Percentiles rank a stretch among this genome's conserved stretches.
Conservation (phyloP, 2,113 vertebrate species). For the Thunnus maccoyii region DNA sequence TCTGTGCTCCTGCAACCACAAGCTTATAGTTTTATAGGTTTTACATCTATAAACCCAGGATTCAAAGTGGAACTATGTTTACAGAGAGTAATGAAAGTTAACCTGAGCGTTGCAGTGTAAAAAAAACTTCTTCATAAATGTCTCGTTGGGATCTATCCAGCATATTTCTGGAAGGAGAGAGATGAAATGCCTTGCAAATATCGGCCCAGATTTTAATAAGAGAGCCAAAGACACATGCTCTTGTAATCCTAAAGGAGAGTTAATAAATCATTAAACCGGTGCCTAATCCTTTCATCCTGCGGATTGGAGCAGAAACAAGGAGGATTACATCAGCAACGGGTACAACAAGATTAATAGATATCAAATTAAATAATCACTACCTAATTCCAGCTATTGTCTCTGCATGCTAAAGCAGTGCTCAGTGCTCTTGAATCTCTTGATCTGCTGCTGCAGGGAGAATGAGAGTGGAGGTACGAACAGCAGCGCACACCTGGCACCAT, state of each 20-base stretch:
- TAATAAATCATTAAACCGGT: conserved; percentile 67
- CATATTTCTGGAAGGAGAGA: conserved; percentile 17
- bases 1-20: too few species aligned
- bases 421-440: conserved; percentile 20
- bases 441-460: neutral
- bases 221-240: conserved; percentile 31
- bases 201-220: conserved; percentile 45
- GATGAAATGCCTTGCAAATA: conserved; percentile 23
- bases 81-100: neutral
- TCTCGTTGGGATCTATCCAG: neutral
- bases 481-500: neutral
- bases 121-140: neutral
- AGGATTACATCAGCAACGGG: conserved; percentile 60
- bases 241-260: conserved; percentile 58
- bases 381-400: conserved; percentile 65
- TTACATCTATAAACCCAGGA: too few species aligned
- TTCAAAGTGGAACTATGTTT: too few species aligned
- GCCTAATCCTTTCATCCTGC: conserved; percentile 64
- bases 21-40: too few species aligned
- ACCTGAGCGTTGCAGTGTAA: neutral
- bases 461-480: neutral
- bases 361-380: conserved; percentile 65
- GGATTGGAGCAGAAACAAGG: conserved; percentile 37
- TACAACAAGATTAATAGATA: conserved; percentile 61
- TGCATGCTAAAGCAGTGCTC: conserved; percentile 1